Conservation (phyloP, 2,888 invertebrate species). For the Apotomis betuletana region DNA sequence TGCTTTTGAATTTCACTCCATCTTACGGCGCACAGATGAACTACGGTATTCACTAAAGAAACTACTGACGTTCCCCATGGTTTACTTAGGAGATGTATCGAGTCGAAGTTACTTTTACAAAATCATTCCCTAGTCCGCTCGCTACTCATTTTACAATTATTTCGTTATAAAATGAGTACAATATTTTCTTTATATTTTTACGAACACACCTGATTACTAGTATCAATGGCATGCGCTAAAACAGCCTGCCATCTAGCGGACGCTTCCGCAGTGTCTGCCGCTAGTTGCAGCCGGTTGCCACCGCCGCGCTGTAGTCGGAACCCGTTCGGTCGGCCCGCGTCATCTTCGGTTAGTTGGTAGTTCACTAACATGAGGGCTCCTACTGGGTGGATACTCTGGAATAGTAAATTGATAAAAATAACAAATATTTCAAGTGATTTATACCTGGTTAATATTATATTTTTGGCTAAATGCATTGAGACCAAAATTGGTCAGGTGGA, state of each 20-base stretch:
- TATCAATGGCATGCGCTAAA: slow-evolving; percentile 90
- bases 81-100: too few relatives aligned
- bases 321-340: slow-evolving; percentile 86
- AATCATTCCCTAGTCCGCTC: too few relatives aligned
- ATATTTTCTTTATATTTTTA: background rate
- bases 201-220: slow-evolving; percentile 85
- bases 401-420: slow-evolving; percentile 27
- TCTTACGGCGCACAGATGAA: too few relatives aligned
- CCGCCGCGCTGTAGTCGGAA: slow-evolving; percentile 88
- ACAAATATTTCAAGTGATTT: background rate
- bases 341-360: slow-evolving; percentile 88
- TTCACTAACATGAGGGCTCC: slow-evolving; percentile 94
- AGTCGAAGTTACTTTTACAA: too few relatives aligned
- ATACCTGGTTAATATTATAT: too few relatives aligned
- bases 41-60: too few relatives aligned
- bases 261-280: slow-evolving; percentile 89
- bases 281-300: slow-evolving; percentile 89
- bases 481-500: too few relatives aligned
- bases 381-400: slow-evolving; percentile 92
- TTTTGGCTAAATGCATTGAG: too few relatives aligned
- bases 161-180: too few relatives aligned
- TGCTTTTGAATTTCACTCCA: too few relatives aligned
- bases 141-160: too few relatives aligned
- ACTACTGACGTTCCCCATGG: too few relatives aligned
- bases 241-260: slow-evolving; percentile 90